Conservation (phyloP, 2,797 vertebrate species). For the Hoplostethus atlanticus region DNA sequence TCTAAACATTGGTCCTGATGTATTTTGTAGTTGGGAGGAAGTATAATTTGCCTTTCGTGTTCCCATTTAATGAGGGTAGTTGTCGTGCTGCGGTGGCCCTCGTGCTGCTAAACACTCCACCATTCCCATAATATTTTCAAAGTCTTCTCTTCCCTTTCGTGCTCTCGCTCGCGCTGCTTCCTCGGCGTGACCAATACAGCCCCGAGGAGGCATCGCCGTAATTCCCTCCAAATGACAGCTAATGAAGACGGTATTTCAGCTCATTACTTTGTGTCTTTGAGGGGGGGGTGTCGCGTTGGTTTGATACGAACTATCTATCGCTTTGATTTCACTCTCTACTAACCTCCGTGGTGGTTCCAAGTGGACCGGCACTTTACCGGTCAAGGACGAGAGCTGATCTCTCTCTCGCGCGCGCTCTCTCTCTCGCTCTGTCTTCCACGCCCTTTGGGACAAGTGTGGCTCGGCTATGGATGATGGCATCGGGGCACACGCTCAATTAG, state of each 20-base stretch:
- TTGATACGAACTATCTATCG: slow-evolving; percentile 39
- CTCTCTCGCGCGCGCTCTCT: neutral
- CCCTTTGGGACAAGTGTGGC: neutral
- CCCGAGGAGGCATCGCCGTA: slow-evolving; percentile 64
- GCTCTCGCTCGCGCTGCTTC: slow-evolving; percentile 26
- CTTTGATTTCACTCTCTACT: slow-evolving; percentile 10
- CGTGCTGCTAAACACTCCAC: slow-evolving; percentile 36
- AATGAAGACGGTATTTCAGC: slow-evolving; percentile 75
- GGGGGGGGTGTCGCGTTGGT: neutral
- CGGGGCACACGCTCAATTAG: slow-evolving; percentile 59
- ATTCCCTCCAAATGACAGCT: slow-evolving; percentile 80
- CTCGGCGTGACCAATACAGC: slow-evolving; percentile 72
- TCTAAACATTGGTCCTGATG: neutral
- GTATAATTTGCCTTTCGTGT: neutral
- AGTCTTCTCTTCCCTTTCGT: slow-evolving; percentile 27
- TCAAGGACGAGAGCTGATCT: slow-evolving; percentile 33
- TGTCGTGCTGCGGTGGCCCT: neutral
- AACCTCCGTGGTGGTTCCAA: too few species aligned
- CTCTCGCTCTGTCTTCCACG: slow-evolving; percentile 9
- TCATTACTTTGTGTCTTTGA: slow-evolving; percentile 62
- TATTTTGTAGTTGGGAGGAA: too few species aligned
- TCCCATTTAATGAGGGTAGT: neutral
- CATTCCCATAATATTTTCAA: slow-evolving; percentile 35
- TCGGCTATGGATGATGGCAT: neutral
- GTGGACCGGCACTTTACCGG: slow-evolving; percentile 25